These are phyloP conservation scores for Eubasilissa regina DNA, from an alignment of 1,140 invertebrate species.

Conservation along the genomic window DNA sequence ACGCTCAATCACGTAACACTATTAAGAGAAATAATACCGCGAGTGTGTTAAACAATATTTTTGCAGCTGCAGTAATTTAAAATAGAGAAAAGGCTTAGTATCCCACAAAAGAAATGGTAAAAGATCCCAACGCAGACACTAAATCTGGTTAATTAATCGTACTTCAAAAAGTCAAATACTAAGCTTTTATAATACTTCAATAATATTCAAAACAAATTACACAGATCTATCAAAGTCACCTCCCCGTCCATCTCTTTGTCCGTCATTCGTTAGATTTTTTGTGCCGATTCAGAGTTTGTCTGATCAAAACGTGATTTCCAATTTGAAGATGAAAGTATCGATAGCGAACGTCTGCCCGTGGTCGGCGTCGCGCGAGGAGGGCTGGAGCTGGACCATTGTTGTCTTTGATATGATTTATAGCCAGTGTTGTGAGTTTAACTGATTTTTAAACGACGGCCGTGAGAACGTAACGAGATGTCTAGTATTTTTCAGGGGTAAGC, in stretches of 20 bases:
- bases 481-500: no score
- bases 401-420: constrained; percentile 53
- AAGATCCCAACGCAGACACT: not conserved
- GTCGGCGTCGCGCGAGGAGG: constrained; percentile 51
- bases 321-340: constrained; percentile 57
- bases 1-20: no score
- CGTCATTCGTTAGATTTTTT: constrained; percentile 32
- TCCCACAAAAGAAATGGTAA: no score
- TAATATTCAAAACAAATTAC: constrained; percentile 53
- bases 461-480: constrained; percentile 34
- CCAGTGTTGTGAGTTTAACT: constrained; percentile 34
- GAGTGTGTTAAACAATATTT: no score
- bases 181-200: constrained; percentile 30
- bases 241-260: constrained; percentile 27
- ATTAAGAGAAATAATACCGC: no score
- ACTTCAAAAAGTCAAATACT: constrained; percentile 8
- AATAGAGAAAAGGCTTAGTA: no score
- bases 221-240: constrained; percentile 50
- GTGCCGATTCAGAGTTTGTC: constrained; percentile 30
- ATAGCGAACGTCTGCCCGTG: constrained; percentile 39
- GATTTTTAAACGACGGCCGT: constrained; percentile 51
- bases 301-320: constrained; percentile 54
- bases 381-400: constrained; percentile 37
- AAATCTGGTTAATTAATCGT: constrained; percentile 21
- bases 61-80: no score